phyloP scores from a whole-genome alignment of 2,888 invertebrate genomes.

The Megamerina dolium region DNA sequence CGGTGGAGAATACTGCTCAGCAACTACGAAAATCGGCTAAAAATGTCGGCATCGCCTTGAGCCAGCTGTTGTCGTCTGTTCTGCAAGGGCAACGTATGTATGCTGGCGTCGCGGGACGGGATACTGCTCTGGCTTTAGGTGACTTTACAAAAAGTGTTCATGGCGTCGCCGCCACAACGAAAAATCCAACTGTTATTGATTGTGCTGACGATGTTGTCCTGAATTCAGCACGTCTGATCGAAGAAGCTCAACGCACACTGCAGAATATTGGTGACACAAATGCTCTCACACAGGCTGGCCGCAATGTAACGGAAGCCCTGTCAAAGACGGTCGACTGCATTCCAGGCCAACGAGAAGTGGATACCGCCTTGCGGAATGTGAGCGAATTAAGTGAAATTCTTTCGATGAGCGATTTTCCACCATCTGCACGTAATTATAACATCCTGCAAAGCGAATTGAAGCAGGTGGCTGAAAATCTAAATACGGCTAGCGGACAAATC shows the following conservation, averaged over 20 bases:
- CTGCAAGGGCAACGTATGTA: slow-evolving; percentile 74
- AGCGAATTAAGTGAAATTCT: slow-evolving; percentile 69
- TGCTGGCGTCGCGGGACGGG: slow-evolving; percentile 74
- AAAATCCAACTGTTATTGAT: slow-evolving; percentile 58
- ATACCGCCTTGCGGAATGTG: slow-evolving; percentile 77
- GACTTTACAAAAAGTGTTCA: slow-evolving; percentile 70
- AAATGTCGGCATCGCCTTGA: slow-evolving; percentile 74
- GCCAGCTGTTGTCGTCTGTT: slow-evolving; percentile 80
- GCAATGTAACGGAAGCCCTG: slow-evolving; percentile 61
- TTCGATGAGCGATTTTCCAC: slow-evolving; percentile 69
- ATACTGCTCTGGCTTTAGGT: slow-evolving; percentile 70
- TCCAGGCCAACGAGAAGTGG: slow-evolving; percentile 92
- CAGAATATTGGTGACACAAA: slow-evolving; percentile 44
- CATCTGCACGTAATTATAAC: slow-evolving; percentile 65
- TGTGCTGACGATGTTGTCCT: slow-evolving; percentile 75
- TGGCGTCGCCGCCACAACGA: slow-evolving; percentile 69
- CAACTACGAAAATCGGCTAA: slow-evolving; percentile 56
- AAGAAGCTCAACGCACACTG: slow-evolving; percentile 66
- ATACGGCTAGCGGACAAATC: slow-evolving; percentile 76
- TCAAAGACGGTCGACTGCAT: slow-evolving; percentile 70
- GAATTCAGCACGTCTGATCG: slow-evolving; percentile 70
- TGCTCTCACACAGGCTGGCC: slow-evolving; percentile 65
- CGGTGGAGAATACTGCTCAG: slow-evolving; percentile 54
- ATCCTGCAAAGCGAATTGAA: slow-evolving; percentile 82
- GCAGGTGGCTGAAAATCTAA: slow-evolving; percentile 75